Percentiles rank a stretch among this genome's conserved stretches.
Conservation (phyloP, 1,140 invertebrate species). For the Lasaia peninsularis region DNA sequence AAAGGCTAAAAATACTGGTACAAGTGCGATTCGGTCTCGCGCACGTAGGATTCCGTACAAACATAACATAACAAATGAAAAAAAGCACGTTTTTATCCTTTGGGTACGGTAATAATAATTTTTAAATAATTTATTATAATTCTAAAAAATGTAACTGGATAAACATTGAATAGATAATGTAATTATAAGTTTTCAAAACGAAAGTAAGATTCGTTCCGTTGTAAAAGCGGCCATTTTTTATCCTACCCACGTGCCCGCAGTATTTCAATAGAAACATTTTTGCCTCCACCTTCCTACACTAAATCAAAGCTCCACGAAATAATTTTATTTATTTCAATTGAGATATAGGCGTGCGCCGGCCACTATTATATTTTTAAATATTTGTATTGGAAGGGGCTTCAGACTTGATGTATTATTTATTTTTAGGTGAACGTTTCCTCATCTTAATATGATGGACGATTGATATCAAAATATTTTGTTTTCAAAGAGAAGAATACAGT, state of each 20-base stretch:
- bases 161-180: too few species aligned
- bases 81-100: too few species aligned
- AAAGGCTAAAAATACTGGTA: too few species aligned
- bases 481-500: neutral
- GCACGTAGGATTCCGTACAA: too few species aligned
- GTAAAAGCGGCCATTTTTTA: constrained; percentile 16
- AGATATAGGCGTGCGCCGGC: constrained; percentile 14
- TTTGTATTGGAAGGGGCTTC: constrained; percentile 4
- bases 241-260: constrained; percentile 22
- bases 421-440: neutral
- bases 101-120: too few species aligned
- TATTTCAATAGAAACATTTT: constrained; percentile 24
- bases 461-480: neutral
- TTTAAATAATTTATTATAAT: too few species aligned
- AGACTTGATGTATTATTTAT: neutral
- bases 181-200: too few species aligned
- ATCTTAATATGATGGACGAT: neutral
- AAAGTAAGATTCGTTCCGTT: constrained; percentile 12
- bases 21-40: too few species aligned
- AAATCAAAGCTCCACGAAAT: constrained; percentile 18
- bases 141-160: too few species aligned
- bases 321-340: constrained; percentile 22
- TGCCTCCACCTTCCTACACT: constrained; percentile 5
- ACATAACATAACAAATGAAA: too few species aligned
- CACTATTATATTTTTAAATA: constrained; percentile 14